Evolutionary conservation across 2,113 vertebrate genomes (phyloP), one percentile per base, ranked within the genome.

Genomic region (Mobula birostris): DNA sequence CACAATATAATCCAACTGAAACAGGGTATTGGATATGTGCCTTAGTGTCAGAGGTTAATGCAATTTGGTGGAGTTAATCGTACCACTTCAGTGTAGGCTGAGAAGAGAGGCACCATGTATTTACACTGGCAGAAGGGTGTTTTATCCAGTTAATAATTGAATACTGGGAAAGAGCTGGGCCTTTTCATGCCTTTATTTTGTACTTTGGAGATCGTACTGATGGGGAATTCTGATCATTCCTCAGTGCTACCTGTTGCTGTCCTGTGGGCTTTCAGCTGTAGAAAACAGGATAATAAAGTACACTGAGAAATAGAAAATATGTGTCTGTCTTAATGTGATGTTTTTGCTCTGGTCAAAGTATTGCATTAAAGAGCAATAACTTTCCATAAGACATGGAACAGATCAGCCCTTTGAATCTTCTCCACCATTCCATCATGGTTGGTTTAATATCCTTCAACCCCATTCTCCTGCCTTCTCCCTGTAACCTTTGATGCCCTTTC

Each of bases 241-340:
- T 97, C 96, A 97, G 96, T 97, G 97, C 96, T 97, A 96, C 97
- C 97, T 96, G 95, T 96, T 96, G 97, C 96, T 95, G 97, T 97
- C 97, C 96, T 95, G 96, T 97, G 96, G 95, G 97, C 96, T 97
- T 96, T 96, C 94, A 96, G 97, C 96, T 96, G 96, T 96, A 97
- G 97, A 96, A 96, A 96, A 96, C 96, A 96, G 96, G 96, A 96
- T 96, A 97, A 97, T 97, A 97, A 97, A 98, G 96, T 96, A 96
- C 97, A 96, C 96, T 95, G 96, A 97, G 97, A 96, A 88, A 93
- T 93, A 93, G 91, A 56, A 93, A 74, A 40, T 93, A 24, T 70
- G 66, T 93, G 68, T 93, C 70, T 93, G 48, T 48, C 48, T 48
- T 48, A 48, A 48, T 48, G 72, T 40, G 4, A 74, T 74, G 27